Base-by-base conservation (phyloP, 2,888 invertebrate genomes). In the Epirrhoe tristata region DNA sequence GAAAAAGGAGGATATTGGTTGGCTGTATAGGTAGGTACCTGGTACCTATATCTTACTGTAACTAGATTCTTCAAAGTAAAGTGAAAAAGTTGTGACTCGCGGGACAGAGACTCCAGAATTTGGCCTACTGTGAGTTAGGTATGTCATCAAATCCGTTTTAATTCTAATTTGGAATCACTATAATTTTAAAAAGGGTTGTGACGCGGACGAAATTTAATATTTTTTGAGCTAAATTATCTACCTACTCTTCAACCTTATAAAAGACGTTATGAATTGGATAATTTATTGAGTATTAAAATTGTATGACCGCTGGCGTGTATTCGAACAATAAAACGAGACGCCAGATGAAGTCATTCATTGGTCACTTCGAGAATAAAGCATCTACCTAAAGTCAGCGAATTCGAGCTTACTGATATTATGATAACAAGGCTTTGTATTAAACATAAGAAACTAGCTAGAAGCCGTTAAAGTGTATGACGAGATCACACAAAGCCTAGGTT, bases 261-360 rank as follows among this genome's bases (percentile, higher is more conserved):
- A 36, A 36, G 36, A 43, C 39, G 39, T 43, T 43, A 12, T 43
- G 39, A 43, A 43, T 43, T 43, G 39, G 39, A 12, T 12, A 43
- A 10, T 7, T 39, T 39, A 39, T 39, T 39, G 2, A 34, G 34
- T 34, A 34, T 43, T 39, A 39, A n/a, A n/a, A n/a, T n/a, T 39
- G 12, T 39, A 39, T 12, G 39, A 39, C 7, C 43, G 43, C 12
- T 43, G 12, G 14, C 48, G 1, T 16, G 54, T 67, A 75, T 74
- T 59, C 64, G 67, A 70, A 76, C 77, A 79, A 80, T 78, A 76
- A 77, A 79, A 71, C 71, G 63, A 67, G 67, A 66, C 56, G 50
- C 31, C 70, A 74, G 72, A 74, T 81, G 79, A 79, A 81, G 82
- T 81, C 81, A 81, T 76, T 81, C 81, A 81, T 76, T 80, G 77